Conservation (phyloP, 2,797 vertebrate species). For the Fistularia tabacaria region DNA sequence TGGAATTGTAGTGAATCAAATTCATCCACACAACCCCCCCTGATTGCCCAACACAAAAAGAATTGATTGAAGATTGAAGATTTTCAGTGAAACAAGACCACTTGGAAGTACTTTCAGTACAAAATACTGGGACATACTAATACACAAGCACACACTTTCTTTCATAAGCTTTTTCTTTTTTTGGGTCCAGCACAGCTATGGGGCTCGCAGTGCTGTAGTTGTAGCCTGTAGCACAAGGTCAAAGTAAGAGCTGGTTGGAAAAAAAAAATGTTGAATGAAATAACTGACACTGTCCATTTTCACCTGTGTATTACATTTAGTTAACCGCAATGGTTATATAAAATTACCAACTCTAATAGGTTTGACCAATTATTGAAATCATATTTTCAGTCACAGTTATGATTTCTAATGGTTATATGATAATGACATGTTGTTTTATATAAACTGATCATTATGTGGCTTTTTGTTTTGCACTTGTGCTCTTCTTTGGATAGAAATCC, state of each 20-base stretch:
- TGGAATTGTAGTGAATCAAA: conserved; percentile 43
- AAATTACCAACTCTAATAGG: background rate
- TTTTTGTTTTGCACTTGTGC: no score
- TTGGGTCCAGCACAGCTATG: conserved; percentile 6
- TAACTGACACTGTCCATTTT: background rate
- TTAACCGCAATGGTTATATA: background rate
- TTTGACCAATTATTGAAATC: background rate
- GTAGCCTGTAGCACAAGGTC: conserved; percentile 10
- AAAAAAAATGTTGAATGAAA: no score
- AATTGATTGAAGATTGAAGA: conserved; percentile 30
- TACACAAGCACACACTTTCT: background rate
- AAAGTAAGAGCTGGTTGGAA: conserved; percentile 20
- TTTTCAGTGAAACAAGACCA: conserved; percentile 58
- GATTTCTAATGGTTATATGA: no score
- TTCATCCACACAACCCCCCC: conserved; percentile 11
- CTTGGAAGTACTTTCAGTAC: conserved; percentile 48
- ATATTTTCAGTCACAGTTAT: no score
- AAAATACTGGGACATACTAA: conserved; percentile 23
- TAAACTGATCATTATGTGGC: no score
- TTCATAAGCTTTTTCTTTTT: background rate
- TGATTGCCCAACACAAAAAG: conserved; percentile 48
- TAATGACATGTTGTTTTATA: no score
- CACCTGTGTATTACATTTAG: conserved; percentile 12
- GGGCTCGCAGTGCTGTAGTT: conserved; percentile 11
- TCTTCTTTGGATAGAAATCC: no score